These are phyloP conservation scores for Antedon mediterranea DNA, from an alignment of 53 echinoderm and acorn worm species.

Conservation along the genomic window DNA sequence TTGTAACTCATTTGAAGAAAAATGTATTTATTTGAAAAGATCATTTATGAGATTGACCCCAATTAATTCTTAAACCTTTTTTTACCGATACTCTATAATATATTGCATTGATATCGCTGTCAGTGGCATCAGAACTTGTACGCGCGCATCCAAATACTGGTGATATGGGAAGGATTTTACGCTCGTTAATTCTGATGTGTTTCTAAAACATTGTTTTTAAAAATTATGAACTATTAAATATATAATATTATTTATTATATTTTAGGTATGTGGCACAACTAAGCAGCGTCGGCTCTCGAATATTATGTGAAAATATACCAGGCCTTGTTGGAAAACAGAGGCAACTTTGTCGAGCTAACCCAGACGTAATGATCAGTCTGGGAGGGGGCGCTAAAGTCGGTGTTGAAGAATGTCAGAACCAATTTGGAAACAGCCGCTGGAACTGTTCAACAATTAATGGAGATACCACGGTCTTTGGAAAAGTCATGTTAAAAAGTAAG, in stretches of 20 bases:
- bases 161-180: not conserved
- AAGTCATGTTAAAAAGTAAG: conserved; percentile 86
- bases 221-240: too few relatives aligned
- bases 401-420: conserved; percentile 73
- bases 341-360: conserved; percentile 66
- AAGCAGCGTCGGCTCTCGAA: conserved; percentile 59
- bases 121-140: not conserved
- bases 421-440: conserved; percentile 69
- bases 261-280: conserved; percentile 76
- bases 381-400: conserved; percentile 67
- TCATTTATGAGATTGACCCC: not conserved
- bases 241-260: not conserved
- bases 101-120: too few relatives aligned
- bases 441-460: conserved; percentile 82
- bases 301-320: conserved; percentile 86
- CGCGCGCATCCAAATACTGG: not conserved
- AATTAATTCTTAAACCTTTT: too few relatives aligned
- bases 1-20: not conserved
- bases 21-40: not conserved
- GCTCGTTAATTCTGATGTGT: not conserved
- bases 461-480: conserved; percentile 78
- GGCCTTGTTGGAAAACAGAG: conserved; percentile 77
- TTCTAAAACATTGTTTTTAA: not conserved
- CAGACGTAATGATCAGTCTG: conserved; percentile 93
- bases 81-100: too few relatives aligned